Percentiles rank a stretch among this genome's conserved stretches.
phyloP scores from a whole-genome alignment of 1,140 invertebrate species.

The Caenorhabditis brenneri region DNA sequence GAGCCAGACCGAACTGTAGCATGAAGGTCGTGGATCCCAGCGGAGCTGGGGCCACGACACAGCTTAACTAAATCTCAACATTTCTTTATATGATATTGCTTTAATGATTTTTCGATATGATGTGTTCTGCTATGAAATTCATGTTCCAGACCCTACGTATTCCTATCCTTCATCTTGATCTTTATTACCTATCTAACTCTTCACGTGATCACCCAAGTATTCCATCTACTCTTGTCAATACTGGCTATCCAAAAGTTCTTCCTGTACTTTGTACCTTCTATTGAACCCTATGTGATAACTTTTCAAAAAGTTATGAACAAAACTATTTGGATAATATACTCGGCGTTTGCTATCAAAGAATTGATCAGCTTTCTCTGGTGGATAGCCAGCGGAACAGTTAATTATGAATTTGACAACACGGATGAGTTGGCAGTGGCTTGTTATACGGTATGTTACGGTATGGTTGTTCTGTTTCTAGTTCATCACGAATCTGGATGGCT shows the following conservation, averaged over 20 bases:
- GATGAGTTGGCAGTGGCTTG: not conserved
- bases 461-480: no score
- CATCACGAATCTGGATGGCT: no score
- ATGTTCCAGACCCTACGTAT: not conserved
- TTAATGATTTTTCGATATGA: not conserved
- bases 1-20: no score
- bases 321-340: not conserved
- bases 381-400: not conserved
- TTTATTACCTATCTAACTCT: not conserved
- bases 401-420: not conserved
- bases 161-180: not conserved
- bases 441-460: not conserved
- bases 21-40: no score
- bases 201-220: not conserved
- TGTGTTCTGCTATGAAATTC: not conserved
- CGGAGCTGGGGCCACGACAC: no score
- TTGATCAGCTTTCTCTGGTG: not conserved
- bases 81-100: no score
- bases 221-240: not conserved
- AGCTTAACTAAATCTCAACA: no score
- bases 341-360: not conserved
- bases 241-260: not conserved
- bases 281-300: not conserved
- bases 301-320: not conserved
- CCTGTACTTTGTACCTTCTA: not conserved